Evolutionary conservation across 2,888 invertebrate genomes (phyloP), one percentile per base, ranked within the genome.

Genomic region (Cheilosia soror): DNA sequence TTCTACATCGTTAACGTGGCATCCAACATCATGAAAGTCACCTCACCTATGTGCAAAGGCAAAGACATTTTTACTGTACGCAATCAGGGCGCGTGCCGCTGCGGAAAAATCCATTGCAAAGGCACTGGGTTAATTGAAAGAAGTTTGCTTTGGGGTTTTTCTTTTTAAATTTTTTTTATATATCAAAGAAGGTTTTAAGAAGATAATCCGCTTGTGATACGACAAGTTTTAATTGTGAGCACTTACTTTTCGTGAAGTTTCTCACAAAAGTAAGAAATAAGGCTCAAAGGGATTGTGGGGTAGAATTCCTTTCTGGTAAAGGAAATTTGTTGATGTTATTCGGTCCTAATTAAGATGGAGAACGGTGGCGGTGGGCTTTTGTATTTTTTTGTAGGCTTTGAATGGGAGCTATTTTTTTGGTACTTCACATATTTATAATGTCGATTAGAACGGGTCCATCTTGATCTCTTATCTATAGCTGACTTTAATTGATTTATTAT

Each of bases 41-140:
- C 47, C 33, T 40, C 58, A 51, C 57, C 66, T 31, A 44, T 47
- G 68, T 42, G 27, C 37, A 37, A 37, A 37, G 37, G 11, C 37
- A 37, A 37, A 66, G 58, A 20, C 15, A 58, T 20, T 58, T 81
- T 62, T 55, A 27, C 66, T 73, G 55, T 62, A 78, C 66, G 82
- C 72, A 73, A 79, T 79, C 73, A 79, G 63, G 31, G 57, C 79
- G 78, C 78, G 83, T 83, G 83, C 73, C 66, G 71, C 71, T 78
- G 51, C 44, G 60, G 72, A 49, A 62, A 62, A 73, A 63, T 49
- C 51, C 25, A 68, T 68, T 68, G 31, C 62, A 7, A 57, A 27
- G 68, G 33, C 83, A 73, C 68, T 79, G 73, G 66, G 78, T 83
- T 83, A 83, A 83, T 83, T 83, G 62, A 68, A 69, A 73, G 68